Conservation (phyloP, 2,113 vertebrate genomes). For the Electrona antarctica region DNA sequence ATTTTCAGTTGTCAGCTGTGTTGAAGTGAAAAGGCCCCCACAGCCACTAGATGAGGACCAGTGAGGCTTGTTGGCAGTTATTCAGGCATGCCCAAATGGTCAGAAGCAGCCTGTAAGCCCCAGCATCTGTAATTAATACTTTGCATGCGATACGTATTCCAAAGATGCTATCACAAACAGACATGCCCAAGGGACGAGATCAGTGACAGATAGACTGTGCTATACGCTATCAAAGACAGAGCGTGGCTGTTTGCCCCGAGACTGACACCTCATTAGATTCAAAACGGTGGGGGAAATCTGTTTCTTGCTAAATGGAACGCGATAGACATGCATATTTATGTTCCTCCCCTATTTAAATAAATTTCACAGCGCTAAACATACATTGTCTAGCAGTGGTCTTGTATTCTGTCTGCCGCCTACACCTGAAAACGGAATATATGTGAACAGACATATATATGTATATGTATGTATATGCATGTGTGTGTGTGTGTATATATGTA, state of each 20-base stretch:
- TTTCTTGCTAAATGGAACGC: not conserved
- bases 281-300: constrained; percentile 18
- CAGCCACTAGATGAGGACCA: constrained; percentile 21
- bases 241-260: constrained; percentile 7
- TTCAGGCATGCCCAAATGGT: constrained; percentile 21
- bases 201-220: constrained; percentile 22
- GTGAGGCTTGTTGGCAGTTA: constrained; percentile 30
- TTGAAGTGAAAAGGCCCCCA: constrained; percentile 26
- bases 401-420: too few relatives aligned
- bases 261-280: constrained; percentile 35
- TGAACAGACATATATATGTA: too few relatives aligned
- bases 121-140: constrained; percentile 37
- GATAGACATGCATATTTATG: not conserved
- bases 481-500: too few relatives aligned
- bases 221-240: constrained; percentile 10
- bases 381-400: too few relatives aligned
- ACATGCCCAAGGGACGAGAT: constrained; percentile 9
- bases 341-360: not conserved
- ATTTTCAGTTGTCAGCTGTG: constrained; percentile 21
- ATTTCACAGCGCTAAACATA: constrained; percentile 2
- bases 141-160: constrained; percentile 34
- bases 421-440: too few relatives aligned
- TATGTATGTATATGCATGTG: too few relatives aligned
- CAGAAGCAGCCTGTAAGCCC: not conserved
- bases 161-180: constrained; percentile 38